Evolutionary conservation across 2,888 invertebrate species (phyloP), one percentile per base, ranked within the genome.

Genomic region (Pseudococcus viburni): DNA sequence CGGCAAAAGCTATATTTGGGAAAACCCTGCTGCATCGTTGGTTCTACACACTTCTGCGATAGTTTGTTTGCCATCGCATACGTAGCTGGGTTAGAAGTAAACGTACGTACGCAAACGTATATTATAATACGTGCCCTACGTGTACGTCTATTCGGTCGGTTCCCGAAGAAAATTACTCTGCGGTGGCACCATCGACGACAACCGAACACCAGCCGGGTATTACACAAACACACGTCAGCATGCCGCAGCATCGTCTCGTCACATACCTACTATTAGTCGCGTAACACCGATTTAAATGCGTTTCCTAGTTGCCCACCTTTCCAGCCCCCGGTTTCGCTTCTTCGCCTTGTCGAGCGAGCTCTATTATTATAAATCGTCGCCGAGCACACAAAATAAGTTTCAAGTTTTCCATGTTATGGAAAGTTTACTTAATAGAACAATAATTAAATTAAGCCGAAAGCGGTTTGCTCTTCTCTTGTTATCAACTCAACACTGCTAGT

Each of bases 321-420:
- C 51, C 51, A 5, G 1, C 4, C 15, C 4, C 0, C 51, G 26
- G 26, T 33, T 33, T 33, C 51, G 19, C 68, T 15, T 12, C 68
- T 33, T 15, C 33, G 33, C 12, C 15, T 33, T 42, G n/a, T n/a
- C 80, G 46, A 15, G n/a, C 12, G 9, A 39, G 19, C 19, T 42
- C 80, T 80, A 80, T 80, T 80, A 80, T 80, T 80, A 80, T 80
- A 80, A 80, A 80, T 80, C 80, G 80, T 80, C 80, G 80, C 80
- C 80, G 80, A 39, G 68, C 33, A 73, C 39, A 80, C 42, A 80
- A 80, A 80, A 80, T 80, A 80, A 80, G 80, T 80, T 80, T 80
- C 22, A 80, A 80, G 80, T 80, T 80, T 80, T 80, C 80, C 80
- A n/a, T 80, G 80, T 80, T 80, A 42, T 80, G 42, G 80, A 80